phyloP scores from a whole-genome alignment of 2,888 invertebrate species.

The Synanthedon myopaeformis region DNA sequence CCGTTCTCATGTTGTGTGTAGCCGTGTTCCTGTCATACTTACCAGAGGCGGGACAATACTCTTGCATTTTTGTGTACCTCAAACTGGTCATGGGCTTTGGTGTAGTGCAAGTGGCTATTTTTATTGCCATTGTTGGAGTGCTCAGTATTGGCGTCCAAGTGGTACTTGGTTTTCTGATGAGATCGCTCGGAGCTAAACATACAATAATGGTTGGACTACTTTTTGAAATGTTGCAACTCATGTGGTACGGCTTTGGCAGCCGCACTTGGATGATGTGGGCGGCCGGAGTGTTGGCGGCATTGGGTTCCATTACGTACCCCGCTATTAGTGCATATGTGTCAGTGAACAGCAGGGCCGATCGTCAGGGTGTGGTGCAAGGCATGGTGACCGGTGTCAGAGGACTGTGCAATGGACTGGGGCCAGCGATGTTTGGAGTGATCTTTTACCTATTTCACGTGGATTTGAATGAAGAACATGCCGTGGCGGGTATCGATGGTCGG shows the following conservation, averaged over 20 bases:
- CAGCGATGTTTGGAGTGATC: conserved; percentile 98
- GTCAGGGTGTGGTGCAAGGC: conserved; percentile 96
- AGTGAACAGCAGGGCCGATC: conserved; percentile 96
- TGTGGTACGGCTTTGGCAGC: conserved; percentile 98
- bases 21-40: conserved; percentile 98
- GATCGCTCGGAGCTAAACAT: conserved; percentile 91
- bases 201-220: conserved; percentile 97
- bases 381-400: conserved; percentile 99
- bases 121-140: conserved; percentile 96
- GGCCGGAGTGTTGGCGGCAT: conserved; percentile 94
- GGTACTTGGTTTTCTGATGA: conserved; percentile 84
- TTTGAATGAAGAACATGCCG: conserved; percentile 80
- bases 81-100: conserved; percentile 97
- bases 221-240: conserved; percentile 96
- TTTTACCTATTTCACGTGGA: conserved; percentile 99
- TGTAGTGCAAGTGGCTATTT: conserved; percentile 94
- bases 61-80: conserved; percentile 99
- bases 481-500: conserved; percentile 20
- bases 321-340: conserved; percentile 99
- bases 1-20: conserved; percentile 95
- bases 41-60: conserved; percentile 98
- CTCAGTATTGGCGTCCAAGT: conserved; percentile 96
- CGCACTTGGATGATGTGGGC: conserved; percentile 99
- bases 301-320: conserved; percentile 97
- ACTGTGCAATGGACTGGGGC: conserved; percentile 97